Base-by-base conservation (phyloP, 2,888 invertebrate genomes). In the Diaperis boleti region DNA sequence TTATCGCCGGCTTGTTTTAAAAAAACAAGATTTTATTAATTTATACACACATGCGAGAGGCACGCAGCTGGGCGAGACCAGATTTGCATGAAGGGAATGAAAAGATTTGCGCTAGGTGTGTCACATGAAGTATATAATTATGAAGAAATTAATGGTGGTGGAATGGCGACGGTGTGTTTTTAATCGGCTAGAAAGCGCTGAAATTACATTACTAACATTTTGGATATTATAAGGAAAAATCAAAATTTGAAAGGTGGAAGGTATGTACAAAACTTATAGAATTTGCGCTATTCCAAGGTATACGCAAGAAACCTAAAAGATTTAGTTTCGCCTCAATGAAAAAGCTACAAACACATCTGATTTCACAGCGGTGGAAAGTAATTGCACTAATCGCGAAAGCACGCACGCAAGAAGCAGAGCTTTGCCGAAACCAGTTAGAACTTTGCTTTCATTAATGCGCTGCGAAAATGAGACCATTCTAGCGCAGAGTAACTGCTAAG, bases 11-110 rank as follows among this genome's bases (percentile, higher is more conserved):
- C 13, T 35, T 14, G 49, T 42, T 42, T 37, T 14, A 55, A 55
- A 54, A 50, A 54, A 55, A 55, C 18, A 52, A 55, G 42, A 42
- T 55, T 55, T 55, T 42, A 55, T 55, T 55, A 55, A 55, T 55
- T 55, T 55, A 55, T 37, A 52, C 55, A 41, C 55, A 41, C 22
- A 39, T 17, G 54, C 54, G 26, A 15, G 15, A 7, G 26, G 41
- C 14, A 42, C 42, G 14, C 35, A 15, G 35, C 20, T 44, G 44
- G 44, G 26, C 39, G 18, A 39, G 29, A 13, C 33, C 49, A 42
- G 17, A 55, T 55, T 42, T 42, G 33, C 42, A 26, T 55, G 42
- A 29, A 11, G n/a, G 42, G 35, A 42, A 55, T 29, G 42, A 31
- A 55, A 54, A 54, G 54, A 54, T 54, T 54, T 41, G 20, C 54